Conservation (phyloP, 2,888 invertebrate species). For the Cataglyphis altisquamis region DNA sequence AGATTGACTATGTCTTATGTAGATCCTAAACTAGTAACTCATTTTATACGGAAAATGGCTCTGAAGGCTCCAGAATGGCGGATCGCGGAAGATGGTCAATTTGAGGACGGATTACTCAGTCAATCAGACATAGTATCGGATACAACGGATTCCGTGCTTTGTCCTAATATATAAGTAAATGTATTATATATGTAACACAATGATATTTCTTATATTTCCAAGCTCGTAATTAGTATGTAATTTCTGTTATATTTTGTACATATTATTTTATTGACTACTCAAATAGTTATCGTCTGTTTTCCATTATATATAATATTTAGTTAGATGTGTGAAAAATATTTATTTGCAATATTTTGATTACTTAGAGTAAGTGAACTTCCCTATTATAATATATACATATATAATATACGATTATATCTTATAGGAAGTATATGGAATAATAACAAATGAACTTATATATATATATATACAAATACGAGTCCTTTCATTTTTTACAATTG, state of each 20-base stretch:
- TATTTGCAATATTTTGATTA: constrained; percentile 5
- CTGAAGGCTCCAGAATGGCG: constrained; percentile 88
- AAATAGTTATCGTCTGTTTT: neutral
- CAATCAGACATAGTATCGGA: constrained; percentile 86
- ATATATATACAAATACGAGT: neutral
- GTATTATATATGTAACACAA: neutral
- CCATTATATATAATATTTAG: neutral
- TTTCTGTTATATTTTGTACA: constrained; percentile 36
- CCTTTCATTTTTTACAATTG: neutral
- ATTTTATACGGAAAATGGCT: constrained; percentile 89
- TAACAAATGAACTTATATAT: constrained; percentile 1
- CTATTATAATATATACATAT: constrained; percentile 3
- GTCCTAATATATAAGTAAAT: constrained; percentile 79
- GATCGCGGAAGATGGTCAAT: constrained; percentile 87
- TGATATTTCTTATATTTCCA: neutral
- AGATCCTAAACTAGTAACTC: constrained; percentile 87
- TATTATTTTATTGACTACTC: constrained; percentile 16
- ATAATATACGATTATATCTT: neutral
- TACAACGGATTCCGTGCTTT: constrained; percentile 85
- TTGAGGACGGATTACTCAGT: constrained; percentile 85
- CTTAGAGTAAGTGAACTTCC: neutral
- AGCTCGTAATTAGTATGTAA: neutral
- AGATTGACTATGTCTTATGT: constrained; percentile 91
- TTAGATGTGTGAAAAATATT: neutral
- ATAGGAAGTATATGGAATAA: neutral